phyloP scores from a whole-genome alignment of 2,888 invertebrate species.

The Panzeria rudis region DNA sequence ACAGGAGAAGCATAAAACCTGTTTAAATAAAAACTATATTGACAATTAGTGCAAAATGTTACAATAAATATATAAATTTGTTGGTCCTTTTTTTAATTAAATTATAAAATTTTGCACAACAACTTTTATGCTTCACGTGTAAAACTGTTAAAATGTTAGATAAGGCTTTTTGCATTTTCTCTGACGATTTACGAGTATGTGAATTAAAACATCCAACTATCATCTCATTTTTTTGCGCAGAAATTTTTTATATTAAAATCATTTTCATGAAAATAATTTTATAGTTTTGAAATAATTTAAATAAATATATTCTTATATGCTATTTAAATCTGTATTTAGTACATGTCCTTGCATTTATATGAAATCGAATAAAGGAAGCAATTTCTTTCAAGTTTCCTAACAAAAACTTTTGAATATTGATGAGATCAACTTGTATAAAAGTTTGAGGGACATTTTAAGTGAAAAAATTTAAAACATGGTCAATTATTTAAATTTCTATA shows the following conservation, averaged over 20 bases:
- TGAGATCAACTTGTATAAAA: constrained; percentile 34
- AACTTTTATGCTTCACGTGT: too few relatives aligned
- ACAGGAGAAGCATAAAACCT: too few relatives aligned
- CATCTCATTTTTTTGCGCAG: not conserved
- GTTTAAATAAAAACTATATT: too few relatives aligned
- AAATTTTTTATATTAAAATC: not conserved
- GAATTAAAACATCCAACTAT: not conserved
- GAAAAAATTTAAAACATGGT: not conserved
- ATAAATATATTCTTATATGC: not conserved
- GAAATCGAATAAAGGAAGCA: constrained; percentile 3
- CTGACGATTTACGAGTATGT: too few relatives aligned
- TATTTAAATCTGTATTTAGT: not conserved
- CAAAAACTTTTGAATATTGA: constrained; percentile 19
- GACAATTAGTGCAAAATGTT: too few relatives aligned
- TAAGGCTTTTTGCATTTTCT: too few relatives aligned
- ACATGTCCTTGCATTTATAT: not conserved
- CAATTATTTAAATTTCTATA: not conserved
- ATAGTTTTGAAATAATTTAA: not conserved
- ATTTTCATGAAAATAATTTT: not conserved
- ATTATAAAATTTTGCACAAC: too few relatives aligned
- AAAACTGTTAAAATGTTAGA: too few relatives aligned
- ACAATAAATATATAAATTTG: too few relatives aligned
- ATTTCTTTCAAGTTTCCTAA: not conserved
- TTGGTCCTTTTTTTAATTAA: too few relatives aligned
- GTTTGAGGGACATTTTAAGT: constrained; percentile 22